phyloP scores from a whole-genome alignment of 1,140 invertebrate genomes.

The Subanguina moxae region DNA sequence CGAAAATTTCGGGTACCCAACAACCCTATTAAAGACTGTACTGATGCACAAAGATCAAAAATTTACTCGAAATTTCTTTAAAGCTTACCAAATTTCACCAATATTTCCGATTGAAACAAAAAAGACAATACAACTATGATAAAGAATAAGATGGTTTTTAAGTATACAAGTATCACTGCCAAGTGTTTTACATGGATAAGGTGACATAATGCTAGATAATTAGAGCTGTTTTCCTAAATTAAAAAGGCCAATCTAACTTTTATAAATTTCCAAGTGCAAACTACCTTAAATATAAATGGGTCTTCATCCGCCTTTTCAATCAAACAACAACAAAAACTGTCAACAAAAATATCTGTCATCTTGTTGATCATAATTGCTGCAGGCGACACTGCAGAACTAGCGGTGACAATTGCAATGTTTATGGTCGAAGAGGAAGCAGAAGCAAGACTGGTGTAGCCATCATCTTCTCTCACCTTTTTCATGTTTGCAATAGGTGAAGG shows the following conservation, averaged over 20 bases:
- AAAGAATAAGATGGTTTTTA: not conserved
- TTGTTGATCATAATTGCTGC: not conserved
- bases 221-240: constrained; percentile 2
- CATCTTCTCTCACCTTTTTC: no score
- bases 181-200: constrained; percentile 4
- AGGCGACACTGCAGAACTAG: not conserved
- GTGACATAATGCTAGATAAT: not conserved
- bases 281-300: constrained; percentile 1
- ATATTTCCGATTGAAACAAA: not conserved
- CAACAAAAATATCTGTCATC: constrained; percentile 5
- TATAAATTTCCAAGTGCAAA: not conserved
- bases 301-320: not conserved
- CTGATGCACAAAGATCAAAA: no score
- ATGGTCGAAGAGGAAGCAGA: no score
- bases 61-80: no score
- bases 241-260: not conserved
- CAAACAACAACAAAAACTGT: constrained; percentile 12
- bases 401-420: no score
- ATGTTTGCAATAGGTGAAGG: no score
- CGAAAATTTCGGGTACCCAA: no score
- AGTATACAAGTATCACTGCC: constrained; percentile 4
- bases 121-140: not conserved
- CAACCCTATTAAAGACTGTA: no score
- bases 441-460: no score
- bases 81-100: constrained; percentile 7